A percentile compares a stretch with the other conserved stretches of the same genome.
Conservation (phyloP, 2,113 vertebrate genomes). For the Pachycephala philippinensis region DNA sequence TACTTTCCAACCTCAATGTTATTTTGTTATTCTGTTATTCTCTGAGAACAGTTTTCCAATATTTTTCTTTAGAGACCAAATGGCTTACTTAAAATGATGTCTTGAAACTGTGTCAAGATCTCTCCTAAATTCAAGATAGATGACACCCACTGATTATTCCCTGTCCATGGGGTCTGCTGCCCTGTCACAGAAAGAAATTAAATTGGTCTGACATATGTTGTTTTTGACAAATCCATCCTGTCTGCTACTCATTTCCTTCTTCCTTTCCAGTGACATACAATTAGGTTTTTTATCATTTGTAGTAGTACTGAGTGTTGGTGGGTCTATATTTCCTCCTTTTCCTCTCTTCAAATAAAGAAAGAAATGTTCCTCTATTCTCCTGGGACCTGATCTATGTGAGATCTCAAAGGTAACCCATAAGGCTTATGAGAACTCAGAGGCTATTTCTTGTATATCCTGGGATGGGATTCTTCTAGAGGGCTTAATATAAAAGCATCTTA, state of each 20-base stretch:
- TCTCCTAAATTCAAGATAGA: neutral
- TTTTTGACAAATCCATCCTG: slow-evolving; percentile 9
- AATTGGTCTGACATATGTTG: neutral
- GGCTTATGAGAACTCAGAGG: neutral
- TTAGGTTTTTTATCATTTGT: neutral
- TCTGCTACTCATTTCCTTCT: neutral
- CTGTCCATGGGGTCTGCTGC: neutral
- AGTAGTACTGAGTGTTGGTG: neutral
- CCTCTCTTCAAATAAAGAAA: neutral
- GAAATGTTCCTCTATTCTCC: neutral
- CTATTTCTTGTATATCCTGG: neutral
- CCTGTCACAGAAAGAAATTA: neutral
- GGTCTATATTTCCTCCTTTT: neutral
- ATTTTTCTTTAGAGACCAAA: neutral
- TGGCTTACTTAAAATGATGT: neutral
- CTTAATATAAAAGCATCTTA: neutral
- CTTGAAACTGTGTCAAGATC: neutral
- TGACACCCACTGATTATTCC: neutral
- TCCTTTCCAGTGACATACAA: neutral
- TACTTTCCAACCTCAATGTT: neutral
- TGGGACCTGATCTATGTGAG: neutral
- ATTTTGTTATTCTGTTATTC: neutral
- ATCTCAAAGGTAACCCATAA: neutral
- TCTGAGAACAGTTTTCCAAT: neutral
- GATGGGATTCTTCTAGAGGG: neutral